Base-by-base conservation (phyloP, 2,797 vertebrate species). In the Betta splendens region DNA sequence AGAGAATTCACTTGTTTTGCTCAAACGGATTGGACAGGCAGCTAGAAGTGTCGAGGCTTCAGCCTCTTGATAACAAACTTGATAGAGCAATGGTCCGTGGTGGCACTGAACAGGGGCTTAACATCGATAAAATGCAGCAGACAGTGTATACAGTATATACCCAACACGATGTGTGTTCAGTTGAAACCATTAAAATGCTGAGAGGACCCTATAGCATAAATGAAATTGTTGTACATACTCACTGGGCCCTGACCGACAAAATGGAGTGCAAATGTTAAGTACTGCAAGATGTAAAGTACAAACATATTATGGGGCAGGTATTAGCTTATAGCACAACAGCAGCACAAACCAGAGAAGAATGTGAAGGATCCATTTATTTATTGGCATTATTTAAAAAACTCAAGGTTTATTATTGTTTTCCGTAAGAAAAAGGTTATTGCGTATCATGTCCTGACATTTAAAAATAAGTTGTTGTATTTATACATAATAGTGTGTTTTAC, bases 241-340 rank as follows among this genome's bases (percentile, higher is more conserved):
- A 90, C 84, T 90, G 86, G 90, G 85, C 90, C 92, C 80, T 92
- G 91, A 93, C 91, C 90, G 87, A 92, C 90, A 92, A 90, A 92
- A 93, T 93, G 87, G 89, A 92, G 91, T 89, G 90, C 90, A 92
- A 92, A 93, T 92, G 91, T 93, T 92, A 92, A 93, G 90, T 90
- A 91, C 88, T 90, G 81, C 55, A 58, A 87, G 84, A 92, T 90
- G 89, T 92, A 89, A 91, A 90, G 85, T 87, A 90, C 89, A 87
- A 87, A 90, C 84, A 83, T 87, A 89, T 92, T 89, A 90, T 89
- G 84, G 87, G n/a, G 86, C 85, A 89, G 84, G 79, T 90, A 87
- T 89, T 85, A 83, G 83, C 84, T 86, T 89, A 87, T 88, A 89
- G 86, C n/a, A n/a, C n/a, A n/a, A n/a, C n/a, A 90, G 89, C 76